These are phyloP conservation scores for Sphaeramia orbicularis DNA, from an alignment of 2,797 vertebrate species.

Conservation along the genomic window DNA sequence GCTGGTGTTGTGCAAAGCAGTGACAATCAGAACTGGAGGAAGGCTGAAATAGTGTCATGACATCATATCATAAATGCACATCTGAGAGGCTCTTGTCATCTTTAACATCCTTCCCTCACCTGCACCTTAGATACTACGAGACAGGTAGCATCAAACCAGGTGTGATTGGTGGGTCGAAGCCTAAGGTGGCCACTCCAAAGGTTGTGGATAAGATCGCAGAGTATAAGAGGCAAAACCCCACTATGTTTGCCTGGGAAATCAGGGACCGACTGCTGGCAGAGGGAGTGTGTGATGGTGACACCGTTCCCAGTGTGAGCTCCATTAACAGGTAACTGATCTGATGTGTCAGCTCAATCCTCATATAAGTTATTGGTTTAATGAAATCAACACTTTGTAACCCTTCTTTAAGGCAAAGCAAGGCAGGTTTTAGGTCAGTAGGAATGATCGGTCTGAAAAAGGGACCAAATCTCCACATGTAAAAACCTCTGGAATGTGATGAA, in stretches of 20 bases:
- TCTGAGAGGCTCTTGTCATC: not conserved
- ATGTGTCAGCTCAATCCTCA: slow-evolving; percentile 26
- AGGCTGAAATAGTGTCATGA: too few relatives aligned
- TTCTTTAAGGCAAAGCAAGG: too few relatives aligned
- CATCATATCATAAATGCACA: too few relatives aligned
- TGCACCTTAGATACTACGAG: slow-evolving; percentile 89
- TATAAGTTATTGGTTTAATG: not conserved
- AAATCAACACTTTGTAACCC: too few relatives aligned
- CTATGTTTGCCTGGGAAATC: slow-evolving; percentile 97
- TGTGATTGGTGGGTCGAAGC: slow-evolving; percentile 94
- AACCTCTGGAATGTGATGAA: too few relatives aligned
- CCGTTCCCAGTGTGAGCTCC: slow-evolving; percentile 94
- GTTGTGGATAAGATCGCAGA: slow-evolving; percentile 95
- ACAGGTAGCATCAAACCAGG: slow-evolving; percentile 95
- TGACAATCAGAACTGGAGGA: too few relatives aligned
- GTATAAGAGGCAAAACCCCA: slow-evolving; percentile 94
- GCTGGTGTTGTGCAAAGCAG: too few relatives aligned
- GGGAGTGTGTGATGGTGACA: slow-evolving; percentile 92
- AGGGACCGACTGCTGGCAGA: slow-evolving; percentile 91
- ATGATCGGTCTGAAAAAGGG: too few relatives aligned
- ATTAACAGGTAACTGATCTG: slow-evolving; percentile 89
- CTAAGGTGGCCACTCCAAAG: slow-evolving; percentile 93
- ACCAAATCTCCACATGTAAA: too few relatives aligned
- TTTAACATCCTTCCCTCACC: not conserved
- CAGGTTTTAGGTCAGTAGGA: too few relatives aligned